Conservation (phyloP, 2,113 vertebrate species). For the Microtus oregoni region DNA sequence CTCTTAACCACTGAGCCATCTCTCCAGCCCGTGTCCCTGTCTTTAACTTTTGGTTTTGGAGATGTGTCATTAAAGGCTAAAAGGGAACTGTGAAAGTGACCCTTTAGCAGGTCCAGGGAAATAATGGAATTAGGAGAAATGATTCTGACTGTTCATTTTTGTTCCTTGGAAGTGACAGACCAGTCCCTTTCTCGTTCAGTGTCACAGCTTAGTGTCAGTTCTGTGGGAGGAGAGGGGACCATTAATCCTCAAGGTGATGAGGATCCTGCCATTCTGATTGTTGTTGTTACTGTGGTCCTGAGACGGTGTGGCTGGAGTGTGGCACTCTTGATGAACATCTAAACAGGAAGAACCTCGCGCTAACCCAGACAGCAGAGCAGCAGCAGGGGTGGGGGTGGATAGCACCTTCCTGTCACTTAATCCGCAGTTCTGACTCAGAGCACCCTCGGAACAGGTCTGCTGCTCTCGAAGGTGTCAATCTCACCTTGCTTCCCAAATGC, state of each 20-base stretch:
- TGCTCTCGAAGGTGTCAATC: slow-evolving; percentile 73
- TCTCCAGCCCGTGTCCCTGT: too few relatives aligned
- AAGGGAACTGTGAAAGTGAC: slow-evolving; percentile 9
- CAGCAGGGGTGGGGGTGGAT: neutral
- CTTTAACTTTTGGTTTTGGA: slow-evolving; percentile 56
- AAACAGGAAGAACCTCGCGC: neutral
- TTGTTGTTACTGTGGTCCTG: neutral
- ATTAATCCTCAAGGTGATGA: neutral
- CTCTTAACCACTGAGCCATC: too few relatives aligned
- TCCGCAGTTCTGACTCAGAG: slow-evolving; percentile 76
- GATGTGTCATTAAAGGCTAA: slow-evolving; percentile 27
- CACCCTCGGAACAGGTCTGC: slow-evolving; percentile 71
- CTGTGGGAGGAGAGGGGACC: neutral
- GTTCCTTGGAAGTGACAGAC: neutral
- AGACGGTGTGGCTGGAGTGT: neutral
- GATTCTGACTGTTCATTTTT: neutral
- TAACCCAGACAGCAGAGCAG: neutral
- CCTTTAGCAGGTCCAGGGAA: neutral
- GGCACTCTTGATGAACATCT: neutral
- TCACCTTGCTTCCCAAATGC: slow-evolving; percentile 76
- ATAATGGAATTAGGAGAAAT: neutral
- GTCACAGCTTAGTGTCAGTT: neutral
- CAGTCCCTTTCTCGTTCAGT: neutral
- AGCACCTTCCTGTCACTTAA: slow-evolving; percentile 68
- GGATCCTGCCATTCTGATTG: neutral